Conservation (phyloP, 2,113 vertebrate genomes). For the Chionis minor region DNA sequence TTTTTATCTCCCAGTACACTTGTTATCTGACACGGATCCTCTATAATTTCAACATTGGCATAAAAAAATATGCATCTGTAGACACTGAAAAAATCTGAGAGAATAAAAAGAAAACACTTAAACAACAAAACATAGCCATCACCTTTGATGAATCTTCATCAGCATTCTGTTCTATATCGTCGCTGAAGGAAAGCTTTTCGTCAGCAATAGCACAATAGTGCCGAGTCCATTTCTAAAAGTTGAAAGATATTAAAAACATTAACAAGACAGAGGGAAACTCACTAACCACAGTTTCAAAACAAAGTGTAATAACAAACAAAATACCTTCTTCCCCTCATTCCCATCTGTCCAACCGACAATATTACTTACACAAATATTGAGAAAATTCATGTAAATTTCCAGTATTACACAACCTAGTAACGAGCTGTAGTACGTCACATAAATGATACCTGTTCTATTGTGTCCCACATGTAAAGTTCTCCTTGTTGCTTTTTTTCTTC, state of each 20-base stretch:
- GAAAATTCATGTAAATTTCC: background rate
- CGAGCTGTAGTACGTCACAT: background rate
- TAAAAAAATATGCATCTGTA: background rate
- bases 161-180: conserved; percentile 83
- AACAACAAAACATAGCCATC: background rate
- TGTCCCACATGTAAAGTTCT: conserved; percentile 94
- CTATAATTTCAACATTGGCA: background rate
- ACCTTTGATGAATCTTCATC: conserved; percentile 78
- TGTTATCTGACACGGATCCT: background rate
- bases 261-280: background rate
- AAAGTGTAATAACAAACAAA: background rate
- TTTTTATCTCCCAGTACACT: background rate
- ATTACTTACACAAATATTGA: background rate
- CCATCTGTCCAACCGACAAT: background rate
- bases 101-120: background rate
- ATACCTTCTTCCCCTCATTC: background rate
- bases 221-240: conserved; percentile 87
- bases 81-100: background rate
- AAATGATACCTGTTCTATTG: conserved; percentile 89
- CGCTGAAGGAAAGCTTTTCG: conserved; percentile 92
- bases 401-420: background rate
- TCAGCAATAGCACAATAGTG: conserved; percentile 93
- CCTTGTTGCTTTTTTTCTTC: conserved; percentile 88
- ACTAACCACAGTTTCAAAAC: background rate
- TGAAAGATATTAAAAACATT: background rate